Conservation (phyloP, 2,888 invertebrate species). For the Vanessa cardui region DNA sequence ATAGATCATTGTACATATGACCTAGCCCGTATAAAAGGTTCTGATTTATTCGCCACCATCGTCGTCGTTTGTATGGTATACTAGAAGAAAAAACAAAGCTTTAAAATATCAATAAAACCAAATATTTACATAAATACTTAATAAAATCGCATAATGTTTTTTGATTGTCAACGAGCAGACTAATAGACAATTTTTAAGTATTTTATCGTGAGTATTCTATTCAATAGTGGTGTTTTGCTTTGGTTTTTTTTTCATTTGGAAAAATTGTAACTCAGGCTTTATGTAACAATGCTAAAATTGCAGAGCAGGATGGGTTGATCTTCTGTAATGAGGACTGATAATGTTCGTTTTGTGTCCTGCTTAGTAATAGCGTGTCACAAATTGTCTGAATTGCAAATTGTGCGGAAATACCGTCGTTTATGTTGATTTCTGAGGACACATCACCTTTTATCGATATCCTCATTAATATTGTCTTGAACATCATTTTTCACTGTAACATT, state of each 20-base stretch:
- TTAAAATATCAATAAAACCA: no score
- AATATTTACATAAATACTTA: no score
- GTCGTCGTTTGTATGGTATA: constrained; percentile 54
- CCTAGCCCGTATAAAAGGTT: constrained; percentile 86
- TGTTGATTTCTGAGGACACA: constrained; percentile 27
- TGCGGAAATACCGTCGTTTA: constrained; percentile 36
- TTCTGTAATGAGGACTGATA: constrained; percentile 46
- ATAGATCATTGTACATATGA: constrained; percentile 96
- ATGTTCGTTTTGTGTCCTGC: constrained; percentile 53
- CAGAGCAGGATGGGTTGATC: constrained; percentile 44
- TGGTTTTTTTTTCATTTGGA: neutral
- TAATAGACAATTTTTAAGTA: no score
- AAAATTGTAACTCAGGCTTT: neutral
- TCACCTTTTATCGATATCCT: constrained; percentile 65
- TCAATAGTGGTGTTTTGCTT: neutral
- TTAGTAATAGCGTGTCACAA: constrained; percentile 51
- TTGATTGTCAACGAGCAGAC: no score
- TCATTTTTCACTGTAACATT: constrained; percentile 55
- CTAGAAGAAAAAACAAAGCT: constrained; percentile 45
- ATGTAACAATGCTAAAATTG: constrained; percentile 11
- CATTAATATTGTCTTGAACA: constrained; percentile 51
- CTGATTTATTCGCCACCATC: constrained; percentile 71
- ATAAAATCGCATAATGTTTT: no score
- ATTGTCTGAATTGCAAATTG: constrained; percentile 60
- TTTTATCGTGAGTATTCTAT: no score